Evolutionary conservation across 2,113 vertebrate species (phyloP).

Genomic region (Colaptes auratus): DNA sequence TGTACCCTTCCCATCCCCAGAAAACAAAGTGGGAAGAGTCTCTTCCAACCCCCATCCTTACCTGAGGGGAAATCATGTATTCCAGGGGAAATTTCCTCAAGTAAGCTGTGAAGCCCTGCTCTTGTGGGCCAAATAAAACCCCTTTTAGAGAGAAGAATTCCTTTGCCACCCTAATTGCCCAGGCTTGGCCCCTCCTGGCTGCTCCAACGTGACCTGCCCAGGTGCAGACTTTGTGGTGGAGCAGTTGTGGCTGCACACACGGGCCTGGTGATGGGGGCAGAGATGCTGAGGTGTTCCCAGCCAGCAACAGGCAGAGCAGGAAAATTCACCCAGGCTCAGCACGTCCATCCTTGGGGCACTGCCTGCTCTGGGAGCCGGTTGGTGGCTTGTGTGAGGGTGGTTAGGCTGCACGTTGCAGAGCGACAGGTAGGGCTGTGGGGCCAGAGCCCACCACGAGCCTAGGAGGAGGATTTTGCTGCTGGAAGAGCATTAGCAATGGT

Average conservation of each 20-base stretch:
- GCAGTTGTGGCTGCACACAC: fast-evolving
- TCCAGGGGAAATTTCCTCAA: not conserved
- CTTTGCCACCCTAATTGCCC: not conserved
- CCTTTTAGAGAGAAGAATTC: not conserved
- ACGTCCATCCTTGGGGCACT: fast-evolving
- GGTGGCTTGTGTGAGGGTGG: fast-evolving
- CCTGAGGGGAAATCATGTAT: fast-evolving
- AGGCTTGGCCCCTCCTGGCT: fast-evolving
- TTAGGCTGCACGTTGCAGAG: fast-evolving
- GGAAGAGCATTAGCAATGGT: fast-evolving
- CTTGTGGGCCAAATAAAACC: not conserved
- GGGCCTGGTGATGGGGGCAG: fast-evolving
- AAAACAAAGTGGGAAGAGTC: not conserved
- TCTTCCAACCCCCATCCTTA: fast-evolving
- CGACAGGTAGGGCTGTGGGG: fast-evolving
- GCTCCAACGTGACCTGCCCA: fast-evolving
- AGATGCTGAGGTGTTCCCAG: not conserved
- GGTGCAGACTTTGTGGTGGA: fast-evolving
- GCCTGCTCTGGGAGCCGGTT: fast-evolving
- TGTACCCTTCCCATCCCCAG: not conserved
- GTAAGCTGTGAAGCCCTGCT: fast-evolving
- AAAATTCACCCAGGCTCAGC: not conserved
- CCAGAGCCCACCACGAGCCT: fast-evolving
- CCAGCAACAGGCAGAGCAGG: not conserved
- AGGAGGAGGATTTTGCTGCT: not conserved